phyloP scores from a whole-genome alignment of 2,797 vertebrate genomes.

The Gobionotothen gibberifrons region DNA sequence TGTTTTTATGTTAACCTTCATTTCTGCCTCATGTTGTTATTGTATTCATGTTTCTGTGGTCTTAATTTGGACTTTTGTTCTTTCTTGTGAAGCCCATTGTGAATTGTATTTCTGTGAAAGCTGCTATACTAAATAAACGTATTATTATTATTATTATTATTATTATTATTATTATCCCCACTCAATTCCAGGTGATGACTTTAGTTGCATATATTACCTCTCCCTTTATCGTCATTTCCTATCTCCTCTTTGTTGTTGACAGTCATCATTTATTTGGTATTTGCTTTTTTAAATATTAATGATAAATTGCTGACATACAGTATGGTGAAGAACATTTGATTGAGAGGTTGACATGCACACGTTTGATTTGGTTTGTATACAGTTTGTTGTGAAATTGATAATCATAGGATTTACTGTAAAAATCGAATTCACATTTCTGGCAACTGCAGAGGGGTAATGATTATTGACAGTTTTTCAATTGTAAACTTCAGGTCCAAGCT shows the following conservation, averaged over 20 bases:
- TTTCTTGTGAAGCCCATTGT: too few species aligned
- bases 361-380: constrained; percentile 1
- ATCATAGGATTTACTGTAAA: not conserved
- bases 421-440: not conserved
- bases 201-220: not conserved
- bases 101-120: too few species aligned
- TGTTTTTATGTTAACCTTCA: too few species aligned
- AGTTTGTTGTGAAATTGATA: not conserved
- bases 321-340: not conserved
- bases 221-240: not conserved
- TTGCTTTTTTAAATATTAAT: not conserved
- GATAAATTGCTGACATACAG: not conserved
- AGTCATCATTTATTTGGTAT: not conserved
- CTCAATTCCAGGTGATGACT: too few species aligned
- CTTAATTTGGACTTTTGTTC: too few species aligned
- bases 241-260: not conserved
- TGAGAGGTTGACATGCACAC: not conserved
- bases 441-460: not conserved
- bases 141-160: too few species aligned
- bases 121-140: too few species aligned
- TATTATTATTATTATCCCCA: too few species aligned
- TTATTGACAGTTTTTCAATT: not conserved
- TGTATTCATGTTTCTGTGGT: too few species aligned
- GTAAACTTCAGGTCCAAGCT: not conserved
- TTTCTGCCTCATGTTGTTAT: too few species aligned